Evolutionary conservation across 2,888 invertebrate species (phyloP), one percentile per base, ranked within the genome.

Genomic region (Drosophila percnosoma): DNA sequence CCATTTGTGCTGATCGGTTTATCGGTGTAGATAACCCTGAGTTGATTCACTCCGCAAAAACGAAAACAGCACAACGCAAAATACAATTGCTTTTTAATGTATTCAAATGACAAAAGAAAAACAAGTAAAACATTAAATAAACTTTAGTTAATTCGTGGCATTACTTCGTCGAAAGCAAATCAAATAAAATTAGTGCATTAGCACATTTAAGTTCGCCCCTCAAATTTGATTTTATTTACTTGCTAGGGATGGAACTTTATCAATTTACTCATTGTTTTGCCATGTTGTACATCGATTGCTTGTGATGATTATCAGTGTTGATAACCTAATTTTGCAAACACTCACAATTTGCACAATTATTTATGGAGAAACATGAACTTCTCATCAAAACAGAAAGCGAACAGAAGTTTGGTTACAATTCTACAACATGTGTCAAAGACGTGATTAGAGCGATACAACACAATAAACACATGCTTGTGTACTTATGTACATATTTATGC

Each of bases 241-340:
- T 55, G n/a, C 21, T 15, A 57, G 57, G 3, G 57, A 57, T 57
- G 57, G 36, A 40, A 42, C 57, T 21, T 10, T 2, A 57, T 29
- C 40, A n/a, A 36, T 29, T 8, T 29, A 21, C 10, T 29, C 27
- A 29, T 10, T 15, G 27, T 10, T 40, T 29, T 29, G 29, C 21
- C 13, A 11, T 31, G 21, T 42, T 57, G 57, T 15, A 31, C 5
- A 42, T 42, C 45, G 45, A 24, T 45, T 45, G 15, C 45, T 15
- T 15, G 42, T 31, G 21, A 15, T 11, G 21, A 31, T 38, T 29
- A 21, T 29, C 21, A n/a, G 38, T 55, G 55, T 27, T 29, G 2
- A 55, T 18, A n/a, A n/a, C 38, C n/a, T 29, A 38, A 55, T 27
- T 45, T 45, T 45, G 45, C 15, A 15, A 45, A 45, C 45, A 45